Evolutionary conservation across 2,888 invertebrate species (phyloP), one percentile per base, ranked within the genome.

Genomic region (Sicus ferrugineus): DNA sequence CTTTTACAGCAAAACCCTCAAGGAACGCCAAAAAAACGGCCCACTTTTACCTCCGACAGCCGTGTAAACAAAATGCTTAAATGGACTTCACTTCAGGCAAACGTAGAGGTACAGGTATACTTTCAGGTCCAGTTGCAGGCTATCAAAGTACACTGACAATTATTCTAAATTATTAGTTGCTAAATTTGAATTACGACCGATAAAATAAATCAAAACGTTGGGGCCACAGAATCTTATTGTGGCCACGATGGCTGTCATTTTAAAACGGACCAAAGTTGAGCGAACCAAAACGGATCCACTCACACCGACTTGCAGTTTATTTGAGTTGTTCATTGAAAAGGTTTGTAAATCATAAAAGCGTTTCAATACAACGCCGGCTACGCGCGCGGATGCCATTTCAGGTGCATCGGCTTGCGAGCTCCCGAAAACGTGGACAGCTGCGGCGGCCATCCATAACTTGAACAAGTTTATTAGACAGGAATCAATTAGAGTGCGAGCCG

Each of bases 381-480:
- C n/a, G n/a, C n/a, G n/a, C n/a, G n/a, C n/a, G 23, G 26, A 23
- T 28, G 34, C 52, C 52, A 11, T 54, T 54, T 54, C 14, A 54
- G 52, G 31, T 58, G 58, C 31, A 58, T 30, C 58, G 28, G 30
- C 58, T 30, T n/a, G 6, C 14, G 1, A 31, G 31, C 16, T 7
- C 1, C 31, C 58, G 28, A 31, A 31, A 28, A 31, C 58, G 28
- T n/a, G n/a, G 28, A 59, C 59, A 59, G 59, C 38, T 59, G 59
- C 59, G 9, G 30, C 30, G 14, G 9, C 7, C n/a, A n/a, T 42
- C 42, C 67, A 67, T 67, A 46, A 67, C 19, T 48, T 67, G 30
- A 58, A 23, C 67, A 58, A 58, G 30, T 67, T 67, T 67, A 67
- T 59, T 67, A 59, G 67, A 67, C 67, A 67, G 67, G 52, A 67